Evolutionary conservation across 2,797 vertebrate species (phyloP).

Genomic region (Dendrocincla tyrannina): DNA sequence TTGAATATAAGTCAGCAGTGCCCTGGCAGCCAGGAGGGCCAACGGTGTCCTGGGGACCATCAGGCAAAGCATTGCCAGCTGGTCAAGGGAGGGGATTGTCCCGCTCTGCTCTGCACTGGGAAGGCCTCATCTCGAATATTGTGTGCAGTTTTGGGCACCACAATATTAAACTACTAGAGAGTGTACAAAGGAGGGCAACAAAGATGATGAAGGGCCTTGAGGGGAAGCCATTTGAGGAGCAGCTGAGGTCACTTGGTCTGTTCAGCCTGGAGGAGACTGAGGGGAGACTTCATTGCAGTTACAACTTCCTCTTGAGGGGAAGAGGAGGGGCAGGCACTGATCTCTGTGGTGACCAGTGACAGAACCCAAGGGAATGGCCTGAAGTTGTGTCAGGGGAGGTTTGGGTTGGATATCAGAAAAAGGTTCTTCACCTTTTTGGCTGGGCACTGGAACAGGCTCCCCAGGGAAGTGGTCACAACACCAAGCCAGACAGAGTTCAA

Average conservation of each 20-base stretch:
- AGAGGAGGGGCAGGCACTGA: neutral
- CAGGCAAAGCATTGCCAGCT: neutral
- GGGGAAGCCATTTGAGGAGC: neutral
- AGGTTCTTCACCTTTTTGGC: neutral
- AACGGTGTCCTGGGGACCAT: neutral
- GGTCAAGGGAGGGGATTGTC: neutral
- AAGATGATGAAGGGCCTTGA: neutral
- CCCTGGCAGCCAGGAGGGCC: neutral
- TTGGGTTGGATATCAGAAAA: neutral
- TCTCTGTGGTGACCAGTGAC: neutral
- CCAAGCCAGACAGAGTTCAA: neutral
- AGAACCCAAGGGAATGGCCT: neutral
- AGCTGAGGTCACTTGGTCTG: neutral
- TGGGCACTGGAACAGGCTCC: neutral
- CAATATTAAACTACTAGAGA: neutral
- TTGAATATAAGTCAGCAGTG: neutral
- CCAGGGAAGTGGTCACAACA: neutral
- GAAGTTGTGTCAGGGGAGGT: neutral
- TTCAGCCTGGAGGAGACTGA: neutral
- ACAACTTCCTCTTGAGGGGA: neutral
- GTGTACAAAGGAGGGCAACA: neutral
- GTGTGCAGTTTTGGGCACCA: neutral
- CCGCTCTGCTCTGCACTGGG: neutral
- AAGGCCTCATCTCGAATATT: neutral
- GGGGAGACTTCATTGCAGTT: neutral